Evolutionary conservation across 2,797 vertebrate species (phyloP), one percentile per base, ranked within the genome.

Genomic region (Sebastiscus tertius): DNA sequence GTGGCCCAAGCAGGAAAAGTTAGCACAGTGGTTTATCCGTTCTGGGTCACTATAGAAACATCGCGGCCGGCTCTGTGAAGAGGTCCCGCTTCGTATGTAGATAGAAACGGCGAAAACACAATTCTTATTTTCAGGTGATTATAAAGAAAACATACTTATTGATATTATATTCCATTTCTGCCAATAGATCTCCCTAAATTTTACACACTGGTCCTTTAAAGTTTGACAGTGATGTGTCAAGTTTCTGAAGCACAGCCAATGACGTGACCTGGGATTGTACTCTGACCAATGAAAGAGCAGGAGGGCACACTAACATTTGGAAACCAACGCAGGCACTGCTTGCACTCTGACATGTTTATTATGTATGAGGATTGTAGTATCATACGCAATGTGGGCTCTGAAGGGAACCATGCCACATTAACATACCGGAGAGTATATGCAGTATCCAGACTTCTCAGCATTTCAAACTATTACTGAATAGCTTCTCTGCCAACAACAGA

Each of bases 281-380:
- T 16, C 56, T 26, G 8, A 65, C 72, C 75, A 68, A 59, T 26
- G 10, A n/a, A 33, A 55, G 31, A 68, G 62, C 8, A 68, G 13
- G 6, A 26, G 12, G 22, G 24, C 22, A 13, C 27, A 26, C 36
- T 4, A 9, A 55, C 1, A 26, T 72, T 59, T 81, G 12, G 14
- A 79, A 78, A 39, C 8, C 12, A 59, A 54, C 4, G 1, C 27
- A 49, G 16, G 6, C 52, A 54, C 4, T 36, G 33, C 26, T 26
- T 72, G 34, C 14, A 24, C 46, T 72, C 64, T 67, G 16, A 60
- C 31, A 72, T 39, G 10, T 10, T 16, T 74, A 64, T n/a, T 60
- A 64, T n/a, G 34, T 8, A n/a, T 9, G 52, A 72, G 10, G 20
- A 49, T 8, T 24, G 9, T 60, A 69, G 39, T 9, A 54, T 26